Evolutionary conservation across 2,888 invertebrate species (phyloP).

Genomic region (Thymelicus sylvestris): DNA sequence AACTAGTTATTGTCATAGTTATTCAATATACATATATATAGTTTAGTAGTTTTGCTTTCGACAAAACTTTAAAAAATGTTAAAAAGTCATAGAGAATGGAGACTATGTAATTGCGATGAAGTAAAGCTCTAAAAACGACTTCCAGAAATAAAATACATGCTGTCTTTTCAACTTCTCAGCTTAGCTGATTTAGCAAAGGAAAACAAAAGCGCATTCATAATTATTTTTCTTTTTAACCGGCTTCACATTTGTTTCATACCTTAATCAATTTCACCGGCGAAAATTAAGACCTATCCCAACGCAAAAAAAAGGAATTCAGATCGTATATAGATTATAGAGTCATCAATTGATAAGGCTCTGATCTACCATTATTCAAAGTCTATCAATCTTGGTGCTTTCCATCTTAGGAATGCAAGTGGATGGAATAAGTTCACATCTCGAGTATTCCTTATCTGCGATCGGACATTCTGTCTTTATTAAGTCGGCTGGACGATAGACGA

Average conservation of each 20-base stretch:
- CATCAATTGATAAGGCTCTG: slow-evolving; percentile 31
- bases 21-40: too few relatives aligned
- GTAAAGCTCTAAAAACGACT: too few relatives aligned
- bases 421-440: slow-evolving; percentile 50
- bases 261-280: slow-evolving; percentile 13
- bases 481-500: slow-evolving; percentile 44
- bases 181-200: neutral
- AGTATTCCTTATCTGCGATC: slow-evolving; percentile 43
- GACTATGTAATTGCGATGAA: too few relatives aligned
- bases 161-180: too few relatives aligned
- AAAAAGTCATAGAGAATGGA: too few relatives aligned
- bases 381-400: slow-evolving; percentile 38
- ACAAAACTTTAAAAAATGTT: too few relatives aligned
- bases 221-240: neutral
- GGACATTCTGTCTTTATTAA: slow-evolving; percentile 39
- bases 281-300: slow-evolving; percentile 15
- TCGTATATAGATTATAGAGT: slow-evolving; percentile 10
- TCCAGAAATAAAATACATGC: too few relatives aligned
- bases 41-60: too few relatives aligned
- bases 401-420: slow-evolving; percentile 49
- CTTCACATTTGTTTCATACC: slow-evolving; percentile 2
- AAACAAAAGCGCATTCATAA: neutral
- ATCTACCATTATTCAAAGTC: slow-evolving; percentile 26
- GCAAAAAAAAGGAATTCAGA: slow-evolving; percentile 24
- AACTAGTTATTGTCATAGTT: neutral